Evolutionary conservation across 2,113 vertebrate genomes (phyloP), one percentile per base, ranked within the genome.

Genomic region (Phyllostomus discolor): DNA sequence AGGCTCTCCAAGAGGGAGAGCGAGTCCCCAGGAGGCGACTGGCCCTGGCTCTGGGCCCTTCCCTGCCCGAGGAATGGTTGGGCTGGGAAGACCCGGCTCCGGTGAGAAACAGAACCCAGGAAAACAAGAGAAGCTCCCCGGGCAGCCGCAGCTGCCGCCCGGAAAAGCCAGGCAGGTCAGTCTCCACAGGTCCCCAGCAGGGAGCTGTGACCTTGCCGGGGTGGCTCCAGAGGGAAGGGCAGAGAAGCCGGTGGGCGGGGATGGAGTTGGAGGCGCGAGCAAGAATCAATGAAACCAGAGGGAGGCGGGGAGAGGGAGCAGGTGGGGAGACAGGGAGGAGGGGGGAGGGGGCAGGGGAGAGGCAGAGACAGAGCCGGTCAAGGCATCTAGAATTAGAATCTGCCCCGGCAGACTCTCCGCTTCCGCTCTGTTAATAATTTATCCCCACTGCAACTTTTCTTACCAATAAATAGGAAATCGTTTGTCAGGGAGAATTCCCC

Each of bases 401-500:
- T 10, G 97, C 97, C 97, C 96, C 94, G 98, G 94, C 97, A 98
- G 97, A 97, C 97, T 97, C 98, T 98, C 97, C 92, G 93, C 98
- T 99, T 99, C 98, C 98, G 97, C 96, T 94, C 95, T 91, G 98
- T 99, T 98, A 99, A 99, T 99, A 98, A 99, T 99, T 99, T 97
- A 99, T 98, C 33, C 97, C 97, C 33, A 88, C 97, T 98, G 98
- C 98, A 98, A 98, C 98, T 98, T 98, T 98, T 98, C 98, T 98
- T 98, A 98, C 98, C 98, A 97, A 98, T 98, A 98, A 98, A 98
- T 98, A 99, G 99, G 98, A 99, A 98, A 98, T 98, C 97, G 98
- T 98, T 97, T 98, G 96, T 98, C 99, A 98, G 97, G 22, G 57
- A 95, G 97, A 97, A 98, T 97, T 98, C 98, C 97, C 95, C 62